A percentile compares a stretch with the other conserved stretches of the same genome.
These are phyloP conservation scores for Sinohyriopsis cumingii DNA, from an alignment of 2,888 invertebrate species.

Conservation along the genomic window DNA sequence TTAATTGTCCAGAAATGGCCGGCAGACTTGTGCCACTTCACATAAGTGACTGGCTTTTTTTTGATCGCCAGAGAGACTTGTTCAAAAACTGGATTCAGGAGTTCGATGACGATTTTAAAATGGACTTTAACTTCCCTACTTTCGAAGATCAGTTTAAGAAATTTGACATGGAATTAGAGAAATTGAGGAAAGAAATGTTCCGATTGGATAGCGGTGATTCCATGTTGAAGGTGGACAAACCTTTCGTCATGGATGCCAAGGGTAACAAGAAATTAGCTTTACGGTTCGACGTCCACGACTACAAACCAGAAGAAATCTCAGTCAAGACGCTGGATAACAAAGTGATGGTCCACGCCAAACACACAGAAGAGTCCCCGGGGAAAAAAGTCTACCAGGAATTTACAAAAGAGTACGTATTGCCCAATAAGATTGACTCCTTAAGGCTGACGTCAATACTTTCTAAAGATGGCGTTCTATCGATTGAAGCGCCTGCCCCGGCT, in stretches of 20 bases:
- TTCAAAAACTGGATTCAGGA: conserved; percentile 34
- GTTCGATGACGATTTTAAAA: conserved; percentile 38
- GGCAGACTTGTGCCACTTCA: conserved; percentile 33
- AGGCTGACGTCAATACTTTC: conserved; percentile 95
- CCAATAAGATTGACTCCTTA: conserved; percentile 97
- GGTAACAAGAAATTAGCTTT: conserved; percentile 91
- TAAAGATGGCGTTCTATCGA: conserved; percentile 96
- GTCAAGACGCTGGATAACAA: conserved; percentile 99
- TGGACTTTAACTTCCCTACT: conserved; percentile 18
- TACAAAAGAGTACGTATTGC: conserved; percentile 96
- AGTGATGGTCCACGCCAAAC: conserved; percentile 93
- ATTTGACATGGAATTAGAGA: conserved; percentile 52
- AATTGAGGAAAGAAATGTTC: conserved; percentile 47
- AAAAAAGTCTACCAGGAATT: conserved; percentile 98
- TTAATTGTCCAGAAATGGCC: neutral
- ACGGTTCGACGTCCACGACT: conserved; percentile 97
- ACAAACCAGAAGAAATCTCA: conserved; percentile 95
- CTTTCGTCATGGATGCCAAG: conserved; percentile 74
- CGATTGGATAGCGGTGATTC: conserved; percentile 40
- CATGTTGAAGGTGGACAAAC: conserved; percentile 51
- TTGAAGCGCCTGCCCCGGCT: conserved; percentile 93
- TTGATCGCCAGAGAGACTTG: conserved; percentile 33
- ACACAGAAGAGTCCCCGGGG: conserved; percentile 97
- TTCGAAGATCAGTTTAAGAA: conserved; percentile 15
- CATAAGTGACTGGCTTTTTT: conserved; percentile 29